phyloP scores from a whole-genome alignment of 2,113 vertebrate species.

The Amblyopsis rosae region DNA sequence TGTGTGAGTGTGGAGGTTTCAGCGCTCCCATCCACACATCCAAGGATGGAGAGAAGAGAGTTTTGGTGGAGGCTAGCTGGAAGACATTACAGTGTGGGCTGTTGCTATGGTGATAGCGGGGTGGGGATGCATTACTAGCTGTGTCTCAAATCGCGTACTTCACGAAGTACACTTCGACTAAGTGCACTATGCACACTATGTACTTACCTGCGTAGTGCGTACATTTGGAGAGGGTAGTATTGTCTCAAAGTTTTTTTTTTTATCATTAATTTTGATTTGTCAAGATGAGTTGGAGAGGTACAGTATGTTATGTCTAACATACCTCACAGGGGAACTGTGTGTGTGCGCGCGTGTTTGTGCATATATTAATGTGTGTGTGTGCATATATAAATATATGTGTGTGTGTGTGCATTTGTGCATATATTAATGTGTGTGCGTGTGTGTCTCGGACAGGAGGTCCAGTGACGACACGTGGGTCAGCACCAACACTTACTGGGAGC shows the following conservation, averaged over 20 bases:
- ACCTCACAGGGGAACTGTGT: too few relatives aligned
- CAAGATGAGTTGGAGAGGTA: too few relatives aligned
- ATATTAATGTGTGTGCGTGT: too few relatives aligned
- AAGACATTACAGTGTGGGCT: constrained; percentile 64
- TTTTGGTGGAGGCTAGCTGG: constrained; percentile 54
- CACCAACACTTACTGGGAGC: constrained; percentile 89
- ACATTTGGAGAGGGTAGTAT: too few relatives aligned
- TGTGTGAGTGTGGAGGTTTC: not conserved
- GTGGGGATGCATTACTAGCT: not conserved
- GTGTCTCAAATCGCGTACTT: too few relatives aligned
- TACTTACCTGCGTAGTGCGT: too few relatives aligned
- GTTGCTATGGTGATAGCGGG: constrained; percentile 51
- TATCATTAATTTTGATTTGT: too few relatives aligned
- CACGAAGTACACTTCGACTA: too few relatives aligned
- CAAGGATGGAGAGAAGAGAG: constrained; percentile 28
- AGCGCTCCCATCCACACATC: constrained; percentile 33
- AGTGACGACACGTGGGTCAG: constrained; percentile 88
- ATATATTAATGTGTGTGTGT: too few relatives aligned
- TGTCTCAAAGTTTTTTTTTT: too few relatives aligned
- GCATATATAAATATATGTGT: not conserved
- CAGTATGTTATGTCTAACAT: too few relatives aligned
- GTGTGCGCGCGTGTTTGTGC: not conserved
- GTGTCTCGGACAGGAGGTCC: constrained; percentile 79
- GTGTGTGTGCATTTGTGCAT: not conserved
- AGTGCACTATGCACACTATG: too few relatives aligned